Conservation (phyloP, 2,113 vertebrate species). For the Eleginops maclovinus region DNA sequence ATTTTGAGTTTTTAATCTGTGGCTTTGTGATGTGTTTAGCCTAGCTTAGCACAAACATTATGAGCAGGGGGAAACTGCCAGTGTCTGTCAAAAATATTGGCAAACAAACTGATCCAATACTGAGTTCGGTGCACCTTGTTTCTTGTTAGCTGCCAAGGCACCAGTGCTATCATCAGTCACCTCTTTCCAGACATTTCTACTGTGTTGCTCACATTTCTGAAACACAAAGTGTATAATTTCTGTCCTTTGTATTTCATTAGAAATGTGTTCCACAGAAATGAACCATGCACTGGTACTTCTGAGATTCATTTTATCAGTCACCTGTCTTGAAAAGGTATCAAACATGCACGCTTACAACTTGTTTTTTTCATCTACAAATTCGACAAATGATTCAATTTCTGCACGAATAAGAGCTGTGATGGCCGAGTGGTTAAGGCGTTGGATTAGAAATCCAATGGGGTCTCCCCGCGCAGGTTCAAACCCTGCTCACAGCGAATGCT, state of each 20-base stretch:
- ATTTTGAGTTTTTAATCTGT: no score
- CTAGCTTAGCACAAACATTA: neutral
- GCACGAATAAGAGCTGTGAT: no score
- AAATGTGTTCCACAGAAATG: neutral
- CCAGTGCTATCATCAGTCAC: neutral
- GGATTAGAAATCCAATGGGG: no score
- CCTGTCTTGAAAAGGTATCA: no score
- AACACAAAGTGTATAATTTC: no score
- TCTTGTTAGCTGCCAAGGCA: neutral
- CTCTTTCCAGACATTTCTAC: neutral
- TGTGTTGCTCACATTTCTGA: neutral
- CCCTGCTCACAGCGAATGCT: neutral
- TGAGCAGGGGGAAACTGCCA: neutral
- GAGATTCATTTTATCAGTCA: constrained; percentile 37
- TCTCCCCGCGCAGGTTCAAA: neutral
- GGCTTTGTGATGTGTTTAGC: neutral
- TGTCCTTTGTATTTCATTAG: no score
- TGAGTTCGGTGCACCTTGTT: no score
- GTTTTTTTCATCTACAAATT: constrained; percentile 15
- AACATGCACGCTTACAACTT: no score
- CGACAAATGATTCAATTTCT: no score
- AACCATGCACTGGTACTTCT: constrained; percentile 21
- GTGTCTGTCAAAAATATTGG: neutral
- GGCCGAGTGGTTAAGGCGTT: no score
- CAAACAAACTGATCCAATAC: neutral